These are phyloP conservation scores for Lasioglossum vierecki DNA, from an alignment of 2,888 invertebrate genomes.

Conservation along the genomic window DNA sequence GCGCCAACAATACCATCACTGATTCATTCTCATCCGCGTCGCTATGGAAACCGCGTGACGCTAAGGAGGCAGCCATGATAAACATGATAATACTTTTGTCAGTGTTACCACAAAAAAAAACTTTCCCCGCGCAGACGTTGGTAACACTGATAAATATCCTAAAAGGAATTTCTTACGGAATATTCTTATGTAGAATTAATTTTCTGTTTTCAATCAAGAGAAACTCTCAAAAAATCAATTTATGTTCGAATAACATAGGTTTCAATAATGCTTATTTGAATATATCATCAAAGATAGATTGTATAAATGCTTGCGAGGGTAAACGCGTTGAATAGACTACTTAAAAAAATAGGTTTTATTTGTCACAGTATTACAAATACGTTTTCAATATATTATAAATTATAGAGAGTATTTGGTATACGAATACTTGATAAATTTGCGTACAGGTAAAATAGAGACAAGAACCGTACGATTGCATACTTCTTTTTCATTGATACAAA, in stretches of 20 bases:
- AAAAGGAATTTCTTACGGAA: too few species aligned
- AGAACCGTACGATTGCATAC: background rate
- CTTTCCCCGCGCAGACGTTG: too few species aligned
- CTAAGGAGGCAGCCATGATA: conserved; percentile 1
- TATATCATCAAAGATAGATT: background rate
- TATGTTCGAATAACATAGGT: background rate
- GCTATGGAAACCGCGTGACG: background rate
- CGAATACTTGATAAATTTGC: conserved; percentile 58
- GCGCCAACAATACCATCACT: too few species aligned
- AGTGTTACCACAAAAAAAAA: too few species aligned
- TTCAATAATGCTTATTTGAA: background rate
- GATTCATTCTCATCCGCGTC: background rate
- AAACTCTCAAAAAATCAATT: background rate
- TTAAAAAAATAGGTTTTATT: conserved; percentile 61
- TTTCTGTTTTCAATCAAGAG: background rate
- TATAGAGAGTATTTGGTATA: conserved; percentile 64
- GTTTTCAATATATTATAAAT: conserved; percentile 15
- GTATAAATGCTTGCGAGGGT: background rate
- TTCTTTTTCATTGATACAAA: conserved; percentile 22
- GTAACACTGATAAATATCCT: too few species aligned
- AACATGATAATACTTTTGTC: background rate
- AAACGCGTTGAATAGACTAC: background rate
- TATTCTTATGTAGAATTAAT: too few species aligned
- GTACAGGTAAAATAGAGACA: conserved; percentile 31
- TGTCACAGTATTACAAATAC: conserved; percentile 30